Conservation (phyloP, 2,888 invertebrate species). For the Poecilobothrus nobilitatus region DNA sequence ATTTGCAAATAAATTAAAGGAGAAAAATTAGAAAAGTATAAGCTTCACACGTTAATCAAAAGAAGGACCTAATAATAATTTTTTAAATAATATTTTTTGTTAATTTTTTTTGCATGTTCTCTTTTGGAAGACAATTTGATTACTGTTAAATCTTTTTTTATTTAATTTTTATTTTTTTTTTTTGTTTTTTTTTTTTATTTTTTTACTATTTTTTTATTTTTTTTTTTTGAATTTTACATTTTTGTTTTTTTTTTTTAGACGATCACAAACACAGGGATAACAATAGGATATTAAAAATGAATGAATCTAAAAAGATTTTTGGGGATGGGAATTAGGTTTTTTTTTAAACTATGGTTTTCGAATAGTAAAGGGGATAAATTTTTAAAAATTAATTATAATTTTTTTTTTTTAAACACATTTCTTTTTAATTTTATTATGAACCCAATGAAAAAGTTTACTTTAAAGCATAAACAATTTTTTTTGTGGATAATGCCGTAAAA, state of each 20-base stretch:
- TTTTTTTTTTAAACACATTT: background rate
- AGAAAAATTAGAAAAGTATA: too few relatives aligned
- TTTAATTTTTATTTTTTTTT: background rate
- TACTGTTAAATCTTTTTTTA: background rate
- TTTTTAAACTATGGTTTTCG: too few relatives aligned
- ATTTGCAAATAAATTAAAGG: too few relatives aligned
- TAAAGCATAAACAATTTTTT: too few relatives aligned
- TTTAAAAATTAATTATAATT: background rate
- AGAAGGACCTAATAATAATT: background rate
- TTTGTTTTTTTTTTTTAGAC: background rate
- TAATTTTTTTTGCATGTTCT: background rate
- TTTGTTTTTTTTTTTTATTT: background rate
- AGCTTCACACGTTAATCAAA: too few relatives aligned
- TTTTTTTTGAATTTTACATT: background rate
- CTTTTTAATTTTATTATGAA: background rate
- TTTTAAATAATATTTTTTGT: background rate
- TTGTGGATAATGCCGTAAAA: too few relatives aligned
- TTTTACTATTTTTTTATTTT: background rate
- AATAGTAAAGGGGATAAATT: background rate
- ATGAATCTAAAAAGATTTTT: background rate
- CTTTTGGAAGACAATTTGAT: slow-evolving; percentile 3
- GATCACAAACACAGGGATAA: slow-evolving; percentile 5
- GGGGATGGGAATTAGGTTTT: background rate
- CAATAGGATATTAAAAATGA: background rate
- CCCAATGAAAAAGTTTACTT: too few relatives aligned